These are phyloP conservation scores for Acleris emargana DNA, from an alignment of 2,888 invertebrate genomes.

Conservation along the genomic window DNA sequence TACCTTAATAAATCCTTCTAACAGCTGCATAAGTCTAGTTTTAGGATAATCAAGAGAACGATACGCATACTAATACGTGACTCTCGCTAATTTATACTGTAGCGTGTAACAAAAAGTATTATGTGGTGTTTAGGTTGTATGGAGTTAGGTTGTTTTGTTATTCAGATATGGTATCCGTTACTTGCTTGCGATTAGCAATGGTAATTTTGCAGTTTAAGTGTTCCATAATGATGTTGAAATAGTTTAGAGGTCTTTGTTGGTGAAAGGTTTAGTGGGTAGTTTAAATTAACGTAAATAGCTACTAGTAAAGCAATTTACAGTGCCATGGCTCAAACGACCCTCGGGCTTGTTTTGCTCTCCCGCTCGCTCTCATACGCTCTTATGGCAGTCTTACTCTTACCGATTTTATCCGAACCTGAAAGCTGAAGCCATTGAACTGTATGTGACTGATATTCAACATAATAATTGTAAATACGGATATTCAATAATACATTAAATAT, in stretches of 20 bases:
- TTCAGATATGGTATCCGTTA: slow-evolving; percentile 15
- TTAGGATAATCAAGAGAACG: slow-evolving; percentile 26
- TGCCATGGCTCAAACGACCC: too few species aligned
- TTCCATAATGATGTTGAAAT: slow-evolving; percentile 21
- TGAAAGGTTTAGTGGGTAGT: neutral
- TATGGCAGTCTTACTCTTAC: too few species aligned
- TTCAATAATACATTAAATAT: too few species aligned
- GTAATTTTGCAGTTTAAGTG: slow-evolving; percentile 28
- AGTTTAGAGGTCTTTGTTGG: neutral
- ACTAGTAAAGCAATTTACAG: too few species aligned
- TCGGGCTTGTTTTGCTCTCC: too few species aligned
- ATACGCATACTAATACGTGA: slow-evolving; percentile 25
- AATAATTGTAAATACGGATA: too few species aligned
- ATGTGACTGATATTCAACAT: too few species aligned
- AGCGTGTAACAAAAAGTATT: neutral
- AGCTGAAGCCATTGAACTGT: too few species aligned
- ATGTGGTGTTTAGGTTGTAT: neutral
- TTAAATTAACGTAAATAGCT: neutral
- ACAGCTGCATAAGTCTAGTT: slow-evolving; percentile 21
- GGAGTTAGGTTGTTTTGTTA: slow-evolving; percentile 5
- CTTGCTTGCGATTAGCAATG: slow-evolving; percentile 26
- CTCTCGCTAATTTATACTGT: slow-evolving; percentile 10
- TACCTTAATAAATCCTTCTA: slow-evolving; percentile 18
- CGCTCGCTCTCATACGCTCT: too few species aligned
- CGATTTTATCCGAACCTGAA: too few species aligned